Evolutionary conservation across 2,113 vertebrate genomes (phyloP).

Genomic region (Protobothrops flavoviridis): DNA sequence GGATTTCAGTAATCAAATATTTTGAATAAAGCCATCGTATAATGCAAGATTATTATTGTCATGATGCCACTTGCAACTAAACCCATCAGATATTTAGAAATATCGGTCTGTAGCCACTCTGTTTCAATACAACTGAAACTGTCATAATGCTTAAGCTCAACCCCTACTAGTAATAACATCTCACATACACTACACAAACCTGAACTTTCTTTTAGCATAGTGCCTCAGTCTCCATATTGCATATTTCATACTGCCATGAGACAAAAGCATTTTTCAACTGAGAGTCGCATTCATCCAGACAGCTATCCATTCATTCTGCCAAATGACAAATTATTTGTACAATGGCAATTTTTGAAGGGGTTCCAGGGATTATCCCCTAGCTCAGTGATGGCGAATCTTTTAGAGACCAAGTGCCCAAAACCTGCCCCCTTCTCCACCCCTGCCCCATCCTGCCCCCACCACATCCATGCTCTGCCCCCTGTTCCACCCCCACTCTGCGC

Average conservation of each 20-base stretch:
- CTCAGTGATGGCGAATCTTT: too few relatives aligned
- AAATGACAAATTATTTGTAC: not conserved
- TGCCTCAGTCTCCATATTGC: not conserved
- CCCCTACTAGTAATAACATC: not conserved
- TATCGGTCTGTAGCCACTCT: not conserved
- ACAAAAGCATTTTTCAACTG: not conserved
- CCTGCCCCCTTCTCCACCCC: too few relatives aligned
- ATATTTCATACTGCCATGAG: not conserved
- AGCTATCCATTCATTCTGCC: not conserved
- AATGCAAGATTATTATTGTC: not conserved
- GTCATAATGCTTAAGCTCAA: not conserved
- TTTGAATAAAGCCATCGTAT: not conserved
- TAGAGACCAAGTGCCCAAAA: too few relatives aligned
- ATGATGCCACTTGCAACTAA: not conserved
- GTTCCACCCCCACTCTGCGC: too few relatives aligned
- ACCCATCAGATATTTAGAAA: not conserved
- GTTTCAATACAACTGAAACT: not conserved
- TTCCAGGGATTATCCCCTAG: not conserved
- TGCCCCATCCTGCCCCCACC: too few relatives aligned
- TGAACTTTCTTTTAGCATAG: not conserved
- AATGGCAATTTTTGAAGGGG: not conserved
- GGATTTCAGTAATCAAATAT: not conserved
- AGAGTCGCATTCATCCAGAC: not conserved
- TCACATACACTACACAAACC: not conserved
- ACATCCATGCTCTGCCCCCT: too few relatives aligned